Percentiles rank a stretch among this genome's conserved stretches.
Evolutionary conservation across 2,888 invertebrate species (phyloP).

Genomic region (Drosophila incognita): DNA sequence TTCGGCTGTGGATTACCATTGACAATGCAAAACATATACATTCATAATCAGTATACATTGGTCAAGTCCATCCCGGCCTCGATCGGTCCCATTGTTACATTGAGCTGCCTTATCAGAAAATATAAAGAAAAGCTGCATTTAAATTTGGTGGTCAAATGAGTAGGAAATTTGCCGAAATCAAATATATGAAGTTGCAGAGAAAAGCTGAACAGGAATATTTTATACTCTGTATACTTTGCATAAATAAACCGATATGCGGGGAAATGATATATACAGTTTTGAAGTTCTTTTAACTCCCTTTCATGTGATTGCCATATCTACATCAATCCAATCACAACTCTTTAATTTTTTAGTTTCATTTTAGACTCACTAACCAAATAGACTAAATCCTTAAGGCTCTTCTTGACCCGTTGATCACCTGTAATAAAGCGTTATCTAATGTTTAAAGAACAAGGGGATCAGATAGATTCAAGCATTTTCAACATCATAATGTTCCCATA

Average conservation of each 20-base stretch:
- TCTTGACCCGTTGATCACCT: not conserved
- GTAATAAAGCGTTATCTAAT: not conserved
- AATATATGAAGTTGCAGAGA: not conserved
- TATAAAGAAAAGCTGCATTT: not conserved
- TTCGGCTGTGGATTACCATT: conserved; percentile 23
- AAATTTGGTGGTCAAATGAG: not conserved
- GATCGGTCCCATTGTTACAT: not conserved
- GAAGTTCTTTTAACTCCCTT: not conserved
- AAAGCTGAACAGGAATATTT: not conserved
- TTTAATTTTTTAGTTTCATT: not conserved
- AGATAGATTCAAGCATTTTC: not conserved
- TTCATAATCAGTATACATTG: conserved; percentile 12
- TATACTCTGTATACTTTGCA: not conserved
- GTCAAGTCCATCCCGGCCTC: not conserved
- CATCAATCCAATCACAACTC: not conserved
- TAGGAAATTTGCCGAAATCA: not conserved
- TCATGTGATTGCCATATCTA: not conserved
- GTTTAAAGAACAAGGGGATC: not conserved
- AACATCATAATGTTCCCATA: not conserved
- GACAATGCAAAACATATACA: not conserved
- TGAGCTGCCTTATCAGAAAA: not conserved
- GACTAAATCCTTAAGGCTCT: not conserved
- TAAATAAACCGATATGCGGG: not conserved
- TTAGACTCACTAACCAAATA: not conserved
- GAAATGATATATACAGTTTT: not conserved